Percentiles rank a stretch among this genome's conserved stretches.
Evolutionary conservation across 2,113 vertebrate genomes (phyloP).

Genomic region (Laticauda laticaudata): DNA sequence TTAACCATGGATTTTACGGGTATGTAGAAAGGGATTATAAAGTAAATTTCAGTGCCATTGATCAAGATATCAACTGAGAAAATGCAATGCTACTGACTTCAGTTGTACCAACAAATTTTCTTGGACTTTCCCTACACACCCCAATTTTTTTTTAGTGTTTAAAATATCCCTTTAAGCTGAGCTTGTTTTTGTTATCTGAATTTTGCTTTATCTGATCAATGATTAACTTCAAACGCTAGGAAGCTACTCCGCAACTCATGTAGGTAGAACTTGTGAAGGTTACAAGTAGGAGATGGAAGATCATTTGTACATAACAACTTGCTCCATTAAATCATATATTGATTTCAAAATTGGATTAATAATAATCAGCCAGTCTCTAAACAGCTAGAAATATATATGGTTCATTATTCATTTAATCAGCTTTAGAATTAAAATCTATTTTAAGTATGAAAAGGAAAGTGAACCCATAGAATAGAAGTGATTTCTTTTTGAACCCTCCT

Average conservation of each 20-base stretch:
- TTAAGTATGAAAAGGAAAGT: not conserved
- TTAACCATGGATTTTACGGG: not conserved
- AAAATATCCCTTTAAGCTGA: not conserved
- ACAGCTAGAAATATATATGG: not conserved
- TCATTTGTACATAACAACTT: not conserved
- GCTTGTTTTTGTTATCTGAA: not conserved
- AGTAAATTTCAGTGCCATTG: not conserved
- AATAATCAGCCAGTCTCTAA: not conserved
- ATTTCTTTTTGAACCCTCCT: slow-evolving; percentile 11
- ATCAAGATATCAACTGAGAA: not conserved
- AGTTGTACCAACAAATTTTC: not conserved
- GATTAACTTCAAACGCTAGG: not conserved
- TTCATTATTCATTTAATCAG: slow-evolving; percentile 5
- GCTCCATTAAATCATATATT: not conserved
- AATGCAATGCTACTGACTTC: not conserved
- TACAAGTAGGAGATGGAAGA: not conserved
- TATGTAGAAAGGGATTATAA: not conserved
- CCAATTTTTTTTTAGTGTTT: not conserved
- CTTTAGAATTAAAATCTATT: slow-evolving; percentile 1
- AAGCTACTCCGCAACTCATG: not conserved
- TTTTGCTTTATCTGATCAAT: not conserved
- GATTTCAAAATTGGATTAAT: not conserved
- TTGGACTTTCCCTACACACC: not conserved
- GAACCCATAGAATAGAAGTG: slow-evolving; percentile 27
- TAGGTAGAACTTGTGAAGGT: not conserved